phyloP scores from a whole-genome alignment of 92 coral and sea anemone species.

The Scolanthus callimorphus region DNA sequence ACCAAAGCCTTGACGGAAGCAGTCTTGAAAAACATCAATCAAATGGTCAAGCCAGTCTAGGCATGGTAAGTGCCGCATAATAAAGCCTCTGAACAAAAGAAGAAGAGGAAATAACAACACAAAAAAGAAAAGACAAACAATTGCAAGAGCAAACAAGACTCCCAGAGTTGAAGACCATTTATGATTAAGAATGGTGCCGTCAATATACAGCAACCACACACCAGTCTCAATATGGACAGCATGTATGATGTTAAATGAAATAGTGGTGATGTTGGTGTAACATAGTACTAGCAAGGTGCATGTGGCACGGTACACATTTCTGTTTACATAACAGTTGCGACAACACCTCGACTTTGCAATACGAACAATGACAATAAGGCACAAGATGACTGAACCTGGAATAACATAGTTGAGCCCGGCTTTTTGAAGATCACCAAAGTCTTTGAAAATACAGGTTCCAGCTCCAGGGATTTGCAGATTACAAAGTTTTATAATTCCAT shows the following conservation, averaged over 20 bases:
- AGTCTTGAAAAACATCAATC: constrained; percentile 71
- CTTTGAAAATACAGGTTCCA: constrained; percentile 50
- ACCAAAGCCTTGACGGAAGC: constrained; percentile 49
- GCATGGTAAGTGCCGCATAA: no score
- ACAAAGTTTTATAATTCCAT: constrained; percentile 47
- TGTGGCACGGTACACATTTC: constrained; percentile 67
- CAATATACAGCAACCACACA: constrained; percentile 52
- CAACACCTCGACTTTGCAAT: constrained; percentile 38
- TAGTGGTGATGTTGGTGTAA: constrained; percentile 55
- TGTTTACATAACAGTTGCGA: constrained; percentile 62
- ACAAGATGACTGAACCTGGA: constrained; percentile 61
- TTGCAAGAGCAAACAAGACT: constrained; percentile 45
- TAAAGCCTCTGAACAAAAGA: constrained; percentile 55
- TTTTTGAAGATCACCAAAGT: constrained; percentile 64
- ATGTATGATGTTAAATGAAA: constrained; percentile 53
- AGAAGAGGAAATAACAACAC: constrained; percentile 63
- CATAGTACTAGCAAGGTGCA: constrained; percentile 68
- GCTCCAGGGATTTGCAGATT: constrained; percentile 41
- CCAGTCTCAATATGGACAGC: constrained; percentile 34
- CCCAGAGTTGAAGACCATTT: constrained; percentile 27
- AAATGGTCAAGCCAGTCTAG: constrained; percentile 64
- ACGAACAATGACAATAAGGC: constrained; percentile 45
- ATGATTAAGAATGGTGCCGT: constrained; percentile 53
- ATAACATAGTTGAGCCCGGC: constrained; percentile 55
- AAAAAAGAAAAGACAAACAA: constrained; percentile 45